Base-by-base conservation (phyloP, 2,888 invertebrate genomes). In the Acrobasis suavella region DNA sequence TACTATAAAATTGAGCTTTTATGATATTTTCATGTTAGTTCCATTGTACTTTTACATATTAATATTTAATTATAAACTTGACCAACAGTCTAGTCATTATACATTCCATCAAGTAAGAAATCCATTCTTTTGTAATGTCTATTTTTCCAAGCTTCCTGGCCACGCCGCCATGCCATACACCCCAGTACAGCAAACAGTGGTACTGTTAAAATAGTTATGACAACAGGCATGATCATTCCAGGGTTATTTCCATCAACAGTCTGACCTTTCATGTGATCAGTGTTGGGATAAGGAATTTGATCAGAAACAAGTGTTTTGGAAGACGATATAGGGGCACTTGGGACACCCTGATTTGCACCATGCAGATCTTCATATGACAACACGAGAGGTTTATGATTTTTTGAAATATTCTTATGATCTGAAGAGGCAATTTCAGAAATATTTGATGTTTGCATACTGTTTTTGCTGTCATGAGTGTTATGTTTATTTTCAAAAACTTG, bases 81-180 rank as follows among this genome's bases (percentile, higher is more conserved):
- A 32, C 32, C 7, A 42, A 12, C 6, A 14, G 3, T n/a, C 79
- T 86, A 96, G 80, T 96, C 96, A 88, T 97, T 96, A 79, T 97
- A 97, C 96, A 97, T 97, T 74, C 97, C 97, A 85, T 97, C 97
- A 63, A 97, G 95, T 14, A 97, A 93, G 79, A 96, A 97, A 85
- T 97, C 97, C 97, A 97, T 97, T 80, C 97, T 93, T 68, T 96
- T 94, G 77, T 97, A 97, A 84, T 97, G 97, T 72, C 97, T 93
- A 70, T 97, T 96, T 73, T 95, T 95, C 96, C 97, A 97, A 80
- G 96, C 96, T 79, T 97, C 97, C 71, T 95, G 93, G n/a, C 96
- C 95, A 69, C 95, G 91, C 71, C 95, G 94, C 64, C 95, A 92
- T 32, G 95, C 91, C 81, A 96, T 92, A 64, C 95, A 95, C 16